Conservation (phyloP, 1,140 invertebrate species). For the Ips nitidus region DNA sequence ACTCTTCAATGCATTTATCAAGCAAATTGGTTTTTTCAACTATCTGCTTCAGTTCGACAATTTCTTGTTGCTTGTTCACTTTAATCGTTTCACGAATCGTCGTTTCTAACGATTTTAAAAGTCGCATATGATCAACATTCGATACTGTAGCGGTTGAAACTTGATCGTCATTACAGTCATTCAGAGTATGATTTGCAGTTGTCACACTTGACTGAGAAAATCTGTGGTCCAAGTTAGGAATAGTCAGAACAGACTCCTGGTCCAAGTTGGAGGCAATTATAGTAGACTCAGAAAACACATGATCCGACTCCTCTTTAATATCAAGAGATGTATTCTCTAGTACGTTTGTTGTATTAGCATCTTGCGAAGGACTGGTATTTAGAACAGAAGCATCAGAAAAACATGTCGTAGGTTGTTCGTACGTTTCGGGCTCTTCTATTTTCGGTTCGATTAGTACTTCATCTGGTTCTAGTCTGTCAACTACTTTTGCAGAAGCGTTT, state of each 20-base stretch:
- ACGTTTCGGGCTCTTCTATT: no score
- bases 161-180: not conserved
- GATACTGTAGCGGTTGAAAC: no score
- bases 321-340: not conserved
- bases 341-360: no score
- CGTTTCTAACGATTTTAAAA: not conserved
- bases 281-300: no score
- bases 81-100: not conserved
- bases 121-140: no score
- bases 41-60: not conserved
- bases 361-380: no score
- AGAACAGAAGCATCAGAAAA: no score
- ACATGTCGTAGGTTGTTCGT: no score
- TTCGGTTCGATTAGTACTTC: no score
- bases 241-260: not conserved
- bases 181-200: not conserved
- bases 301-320: not conserved
- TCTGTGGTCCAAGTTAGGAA: not conserved
- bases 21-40: constrained; percentile 7
- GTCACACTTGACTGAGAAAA: not conserved
- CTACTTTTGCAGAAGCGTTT: no score
- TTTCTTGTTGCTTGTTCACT: not conserved
- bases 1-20: constrained; percentile 10
- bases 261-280: no score
- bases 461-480: no score